These are phyloP conservation scores for Neosilurus mollespiculum DNA, from an alignment of 2,797 vertebrate genomes.

Conservation along the genomic window DNA sequence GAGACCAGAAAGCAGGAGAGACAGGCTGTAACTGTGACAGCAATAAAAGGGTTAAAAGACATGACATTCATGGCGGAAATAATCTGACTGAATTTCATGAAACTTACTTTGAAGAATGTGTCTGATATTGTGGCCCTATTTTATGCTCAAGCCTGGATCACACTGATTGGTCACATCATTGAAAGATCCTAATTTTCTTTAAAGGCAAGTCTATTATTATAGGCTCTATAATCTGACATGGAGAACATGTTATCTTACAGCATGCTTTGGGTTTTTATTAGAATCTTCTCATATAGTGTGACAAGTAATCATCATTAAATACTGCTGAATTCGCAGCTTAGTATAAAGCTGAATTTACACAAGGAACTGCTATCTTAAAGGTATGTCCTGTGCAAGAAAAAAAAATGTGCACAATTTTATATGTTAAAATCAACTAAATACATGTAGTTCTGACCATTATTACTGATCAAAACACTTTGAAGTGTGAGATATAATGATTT, in stretches of 20 bases:
- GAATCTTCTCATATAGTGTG: background rate
- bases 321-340: background rate
- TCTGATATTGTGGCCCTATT: background rate
- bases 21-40: too few relatives aligned
- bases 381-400: too few relatives aligned
- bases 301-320: background rate
- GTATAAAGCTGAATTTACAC: background rate
- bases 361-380: background rate
- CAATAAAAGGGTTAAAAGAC: too few relatives aligned
- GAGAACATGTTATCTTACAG: background rate
- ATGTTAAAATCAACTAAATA: too few relatives aligned
- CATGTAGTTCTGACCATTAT: too few relatives aligned
- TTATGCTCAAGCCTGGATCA: background rate
- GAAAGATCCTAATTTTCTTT: background rate
- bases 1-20: too few relatives aligned
- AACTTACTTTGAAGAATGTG: background rate
- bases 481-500: too few relatives aligned
- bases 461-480: too few relatives aligned
- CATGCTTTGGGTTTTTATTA: background rate
- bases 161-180: slow-evolving; percentile 7
- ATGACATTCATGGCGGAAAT: background rate
- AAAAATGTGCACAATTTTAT: too few relatives aligned
- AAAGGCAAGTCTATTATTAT: background rate
- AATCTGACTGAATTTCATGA: background rate
- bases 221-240: background rate